Evolutionary conservation across 2,888 invertebrate species (phyloP).

Genomic region (Ectemnius continuus): DNA sequence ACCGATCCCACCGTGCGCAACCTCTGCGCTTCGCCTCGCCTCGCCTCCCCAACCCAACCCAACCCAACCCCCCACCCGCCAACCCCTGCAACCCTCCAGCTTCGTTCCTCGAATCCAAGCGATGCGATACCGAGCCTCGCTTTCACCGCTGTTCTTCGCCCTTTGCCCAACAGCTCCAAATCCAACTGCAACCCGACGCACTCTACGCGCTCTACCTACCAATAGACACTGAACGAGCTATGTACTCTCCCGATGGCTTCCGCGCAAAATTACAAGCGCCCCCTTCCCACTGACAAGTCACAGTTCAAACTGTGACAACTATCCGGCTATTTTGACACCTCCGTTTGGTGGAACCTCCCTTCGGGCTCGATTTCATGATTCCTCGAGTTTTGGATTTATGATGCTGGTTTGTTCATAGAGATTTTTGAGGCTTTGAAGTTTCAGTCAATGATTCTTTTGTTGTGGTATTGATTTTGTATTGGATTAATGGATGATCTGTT

Average conservation of each 20-base stretch:
- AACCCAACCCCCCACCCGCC: neutral
- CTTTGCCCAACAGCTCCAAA: slow-evolving; percentile 44
- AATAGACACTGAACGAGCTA: slow-evolving; percentile 21
- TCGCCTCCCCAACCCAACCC: slow-evolving; percentile 10
- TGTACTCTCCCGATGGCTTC: slow-evolving; percentile 37
- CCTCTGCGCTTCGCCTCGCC: slow-evolving; percentile 45
- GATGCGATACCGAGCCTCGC: slow-evolving; percentile 22
- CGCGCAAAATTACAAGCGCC: slow-evolving; percentile 16
- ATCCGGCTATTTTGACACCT: too few relatives aligned
- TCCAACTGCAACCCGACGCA: neutral
- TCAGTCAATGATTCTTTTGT: too few relatives aligned
- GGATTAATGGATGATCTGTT: too few relatives aligned
- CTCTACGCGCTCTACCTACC: slow-evolving; percentile 46
- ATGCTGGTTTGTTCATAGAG: too few relatives aligned
- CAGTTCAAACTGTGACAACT: too few relatives aligned
- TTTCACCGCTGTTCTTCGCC: slow-evolving; percentile 58
- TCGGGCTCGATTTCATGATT: too few relatives aligned
- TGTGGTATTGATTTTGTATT: too few relatives aligned
- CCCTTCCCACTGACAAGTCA: too few relatives aligned
- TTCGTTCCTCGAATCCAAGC: neutral
- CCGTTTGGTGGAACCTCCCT: too few relatives aligned
- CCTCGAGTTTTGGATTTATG: too few relatives aligned
- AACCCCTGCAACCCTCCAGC: neutral
- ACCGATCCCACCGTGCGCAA: slow-evolving; percentile 21
- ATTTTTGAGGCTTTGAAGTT: too few relatives aligned